Base-by-base conservation (phyloP, 2,113 vertebrate genomes). In the Ciconia boyciana region DNA sequence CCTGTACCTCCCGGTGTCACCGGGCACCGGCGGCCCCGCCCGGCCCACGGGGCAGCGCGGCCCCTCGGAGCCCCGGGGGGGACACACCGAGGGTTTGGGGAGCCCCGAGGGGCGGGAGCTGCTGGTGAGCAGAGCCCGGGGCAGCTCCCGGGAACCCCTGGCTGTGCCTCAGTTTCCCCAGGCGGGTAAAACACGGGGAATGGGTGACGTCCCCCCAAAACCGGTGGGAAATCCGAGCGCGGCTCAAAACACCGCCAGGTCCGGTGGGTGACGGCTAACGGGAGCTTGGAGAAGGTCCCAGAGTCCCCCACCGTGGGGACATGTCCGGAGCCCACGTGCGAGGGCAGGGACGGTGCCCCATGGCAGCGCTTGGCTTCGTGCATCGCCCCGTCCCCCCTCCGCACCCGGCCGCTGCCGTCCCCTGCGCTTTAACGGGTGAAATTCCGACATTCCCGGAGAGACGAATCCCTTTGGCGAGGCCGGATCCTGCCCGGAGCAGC, bases 161-260 rank as follows among this genome's bases (percentile, higher is more conserved):
- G 9, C 51, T 1, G 32, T 58, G 83, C 85, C 93, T 80, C 86
- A 7, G 70, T 83, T 83, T 60, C 29, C 79, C 72, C 49, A 1
- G 7, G 10, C 1, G 65, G 49, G 19, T 58, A 8, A 70, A 65
- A 43, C 22, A 4, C 6, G 2, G 20, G 25, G 8, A 16, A 43
- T 7, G 2, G 29, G 29, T 1, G 28, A 19, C 69, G 17, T 6
- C 1, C 72, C 25, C 64, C 31, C 16, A 4, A 1, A 43, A 11
- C 15, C 18, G 1, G 14, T 55, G 49, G n/a, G 52, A 13, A 75
- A 48, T 3, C 14, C 2, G 31, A 6, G 11, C 7, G 16, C 43
- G 22, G 25, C 10, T 70, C 13, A 18, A 17, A 43, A 6, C 3
- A 3, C 31, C 5, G 0, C 41, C 1, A 19, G 3, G 3, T 1